A percentile compares a stretch with the other conserved stretches of the same genome.
These are phyloP conservation scores for Caenorhabditis drosophilae DNA, from an alignment of 2,888 invertebrate species.

Conservation along the genomic window DNA sequence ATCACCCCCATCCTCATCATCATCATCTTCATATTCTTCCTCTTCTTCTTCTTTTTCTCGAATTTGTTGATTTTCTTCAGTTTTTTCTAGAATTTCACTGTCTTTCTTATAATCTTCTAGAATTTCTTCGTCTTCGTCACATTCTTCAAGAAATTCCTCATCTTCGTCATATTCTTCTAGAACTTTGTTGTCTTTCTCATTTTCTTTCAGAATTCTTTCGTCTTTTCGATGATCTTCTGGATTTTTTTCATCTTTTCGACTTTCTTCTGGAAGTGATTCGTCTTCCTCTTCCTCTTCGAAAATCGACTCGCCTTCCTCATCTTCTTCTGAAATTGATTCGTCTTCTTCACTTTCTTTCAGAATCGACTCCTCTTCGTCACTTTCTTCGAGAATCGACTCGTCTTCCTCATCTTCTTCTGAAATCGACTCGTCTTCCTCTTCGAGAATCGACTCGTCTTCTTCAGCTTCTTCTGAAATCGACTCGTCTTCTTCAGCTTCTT, in stretches of 20 bases:
- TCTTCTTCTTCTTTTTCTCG: not conserved
- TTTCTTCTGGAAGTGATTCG: constrained; percentile 1
- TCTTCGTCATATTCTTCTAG: not conserved
- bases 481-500: not conserved
- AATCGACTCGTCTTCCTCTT: not conserved
- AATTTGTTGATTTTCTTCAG: not conserved
- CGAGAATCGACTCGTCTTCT: not conserved
- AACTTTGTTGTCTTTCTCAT: not conserved
- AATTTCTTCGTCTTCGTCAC: not conserved
- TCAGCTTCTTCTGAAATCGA: not conserved
- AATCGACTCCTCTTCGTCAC: not conserved
- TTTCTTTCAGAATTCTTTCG: not conserved
- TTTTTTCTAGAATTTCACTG: not conserved
- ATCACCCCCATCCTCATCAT: not conserved
- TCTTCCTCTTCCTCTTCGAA: not conserved
- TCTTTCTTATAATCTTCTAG: constrained; percentile 3
- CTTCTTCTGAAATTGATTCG: not conserved
- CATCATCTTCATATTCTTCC: not conserved
- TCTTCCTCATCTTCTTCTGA: not conserved
- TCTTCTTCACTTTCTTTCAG: not conserved
- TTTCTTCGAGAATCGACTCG: constrained; percentile 1
- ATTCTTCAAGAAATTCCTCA: constrained; percentile 4
- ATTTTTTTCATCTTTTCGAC: not conserved
- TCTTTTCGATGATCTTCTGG: constrained; percentile 1
- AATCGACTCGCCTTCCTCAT: not conserved